Percentiles rank a stretch among this genome's conserved stretches.
Evolutionary conservation across 2,113 vertebrate species (phyloP).

Genomic region (Pelusios castaneus): DNA sequence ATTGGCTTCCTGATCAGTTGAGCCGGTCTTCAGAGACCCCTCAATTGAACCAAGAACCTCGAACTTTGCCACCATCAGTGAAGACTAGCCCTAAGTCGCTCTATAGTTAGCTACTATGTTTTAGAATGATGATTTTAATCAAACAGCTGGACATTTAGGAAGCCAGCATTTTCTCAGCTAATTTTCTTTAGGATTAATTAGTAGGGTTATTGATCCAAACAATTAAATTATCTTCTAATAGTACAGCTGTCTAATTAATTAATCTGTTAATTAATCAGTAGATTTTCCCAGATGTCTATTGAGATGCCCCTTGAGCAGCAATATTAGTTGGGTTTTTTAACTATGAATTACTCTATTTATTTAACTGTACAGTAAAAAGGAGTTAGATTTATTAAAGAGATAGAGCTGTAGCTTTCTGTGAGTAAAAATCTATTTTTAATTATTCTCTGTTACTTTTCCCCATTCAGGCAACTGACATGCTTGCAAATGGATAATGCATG

Average conservation of each 20-base stretch:
- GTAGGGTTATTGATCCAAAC: conserved; percentile 79
- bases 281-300: conserved; percentile 73
- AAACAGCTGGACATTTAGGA: conserved; percentile 59
- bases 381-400: conserved; percentile 43
- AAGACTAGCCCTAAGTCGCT: background rate
- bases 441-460: conserved; percentile 51
- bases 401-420: conserved; percentile 34
- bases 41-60: no score
- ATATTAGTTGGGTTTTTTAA: conserved; percentile 43
- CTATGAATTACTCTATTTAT: conserved; percentile 47
- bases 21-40: no score
- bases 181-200: conserved; percentile 79
- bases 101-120: conserved; percentile 14
- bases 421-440: conserved; percentile 67
- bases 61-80: no score
- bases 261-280: conserved; percentile 79
- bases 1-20: no score
- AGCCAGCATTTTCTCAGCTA: conserved; percentile 61
- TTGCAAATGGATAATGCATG: conserved; percentile 51
- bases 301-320: conserved; percentile 68
- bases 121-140: conserved; percentile 41
- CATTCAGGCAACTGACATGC: conserved; percentile 14
- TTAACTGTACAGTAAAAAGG: conserved; percentile 32
- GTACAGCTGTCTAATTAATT: conserved; percentile 75
- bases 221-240: conserved; percentile 75